phyloP scores from a whole-genome alignment of 2,888 invertebrate species.

The Plebejus melissa region DNA sequence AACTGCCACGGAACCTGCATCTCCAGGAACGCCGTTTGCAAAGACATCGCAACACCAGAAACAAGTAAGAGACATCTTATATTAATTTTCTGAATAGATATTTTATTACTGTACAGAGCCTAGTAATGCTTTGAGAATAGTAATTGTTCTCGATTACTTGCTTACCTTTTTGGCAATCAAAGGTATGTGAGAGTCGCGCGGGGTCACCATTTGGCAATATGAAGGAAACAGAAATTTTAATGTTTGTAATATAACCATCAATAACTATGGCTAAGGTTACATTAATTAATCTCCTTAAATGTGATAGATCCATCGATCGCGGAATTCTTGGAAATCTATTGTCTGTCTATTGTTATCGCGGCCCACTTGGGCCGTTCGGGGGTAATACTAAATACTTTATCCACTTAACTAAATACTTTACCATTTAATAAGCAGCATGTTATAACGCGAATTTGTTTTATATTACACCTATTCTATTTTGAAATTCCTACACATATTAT shows the following conservation, averaged over 20 bases:
- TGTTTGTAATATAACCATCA: no score
- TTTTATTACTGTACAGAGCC: neutral
- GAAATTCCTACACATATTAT: neutral
- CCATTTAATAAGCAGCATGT: neutral
- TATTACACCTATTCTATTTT: neutral
- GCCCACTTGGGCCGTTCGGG: no score
- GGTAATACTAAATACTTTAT: neutral
- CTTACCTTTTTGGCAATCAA: no score
- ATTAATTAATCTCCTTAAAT: neutral
- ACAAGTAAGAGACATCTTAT: constrained; percentile 31
- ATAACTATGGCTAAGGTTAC: no score
- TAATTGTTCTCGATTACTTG: no score
- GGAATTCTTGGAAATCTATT: no score
- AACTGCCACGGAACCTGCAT: constrained; percentile 37
- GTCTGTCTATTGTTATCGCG: no score
- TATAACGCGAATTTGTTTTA: neutral
- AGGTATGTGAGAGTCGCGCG: no score
- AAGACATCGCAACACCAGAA: constrained; percentile 23
- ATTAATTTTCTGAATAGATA: neutral
- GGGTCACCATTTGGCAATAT: no score
- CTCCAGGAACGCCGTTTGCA: constrained; percentile 31
- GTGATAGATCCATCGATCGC: neutral
- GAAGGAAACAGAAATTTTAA: no score
- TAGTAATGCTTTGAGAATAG: neutral
- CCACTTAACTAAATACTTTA: neutral